Conservation (phyloP, 1,140 invertebrate genomes). For the Eulimnadia texana region DNA sequence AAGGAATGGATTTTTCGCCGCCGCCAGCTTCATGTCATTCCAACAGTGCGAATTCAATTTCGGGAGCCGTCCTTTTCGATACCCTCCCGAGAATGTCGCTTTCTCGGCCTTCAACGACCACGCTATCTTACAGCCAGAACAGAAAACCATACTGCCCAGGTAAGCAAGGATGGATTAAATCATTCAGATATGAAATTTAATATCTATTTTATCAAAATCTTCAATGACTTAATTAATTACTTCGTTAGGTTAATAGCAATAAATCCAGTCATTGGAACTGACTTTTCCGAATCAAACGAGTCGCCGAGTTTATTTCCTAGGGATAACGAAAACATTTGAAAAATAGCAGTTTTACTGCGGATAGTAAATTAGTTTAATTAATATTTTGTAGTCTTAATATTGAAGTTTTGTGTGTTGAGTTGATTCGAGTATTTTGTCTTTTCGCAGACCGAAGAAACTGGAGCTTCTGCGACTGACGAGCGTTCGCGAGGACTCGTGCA, state of each 20-base stretch:
- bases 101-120: slow-evolving; percentile 64
- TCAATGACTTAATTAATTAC: too few species aligned
- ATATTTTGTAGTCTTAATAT: slow-evolving; percentile 16
- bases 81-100: slow-evolving; percentile 48
- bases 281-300: too few species aligned
- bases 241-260: too few species aligned
- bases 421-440: slow-evolving; percentile 6
- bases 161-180: too few species aligned
- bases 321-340: too few species aligned
- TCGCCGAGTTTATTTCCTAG: too few species aligned
- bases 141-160: slow-evolving; percentile 49
- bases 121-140: slow-evolving; percentile 48
- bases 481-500: slow-evolving; percentile 72
- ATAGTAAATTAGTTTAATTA: too few species aligned
- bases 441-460: slow-evolving; percentile 52
- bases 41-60: slow-evolving; percentile 92
- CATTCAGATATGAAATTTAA: too few species aligned
- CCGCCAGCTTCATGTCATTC: slow-evolving; percentile 90
- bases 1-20: slow-evolving; percentile 80
- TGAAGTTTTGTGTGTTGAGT: background rate
- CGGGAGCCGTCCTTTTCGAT: slow-evolving; percentile 61
- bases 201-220: too few species aligned
- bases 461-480: slow-evolving; percentile 54
- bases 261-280: too few species aligned
- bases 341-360: too few species aligned